Evolutionary conservation across 2,797 vertebrate genomes (phyloP).

Genomic region (Pachyuromys duprasi): DNA sequence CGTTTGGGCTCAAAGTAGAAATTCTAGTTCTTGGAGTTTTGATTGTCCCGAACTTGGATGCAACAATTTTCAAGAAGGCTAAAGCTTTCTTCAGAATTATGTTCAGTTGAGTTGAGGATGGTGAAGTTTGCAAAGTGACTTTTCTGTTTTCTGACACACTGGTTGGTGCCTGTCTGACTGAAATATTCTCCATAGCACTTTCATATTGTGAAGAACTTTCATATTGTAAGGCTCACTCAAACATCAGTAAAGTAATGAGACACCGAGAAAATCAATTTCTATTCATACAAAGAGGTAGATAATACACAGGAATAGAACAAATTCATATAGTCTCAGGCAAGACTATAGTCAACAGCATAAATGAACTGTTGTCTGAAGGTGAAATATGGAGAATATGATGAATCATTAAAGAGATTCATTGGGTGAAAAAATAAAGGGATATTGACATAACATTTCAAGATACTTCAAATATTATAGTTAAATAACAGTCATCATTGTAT

Average conservation of each 20-base stretch:
- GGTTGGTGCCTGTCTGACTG: not conserved
- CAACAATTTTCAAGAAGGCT: not conserved
- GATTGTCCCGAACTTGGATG: not conserved
- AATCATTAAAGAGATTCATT: slow-evolving; percentile 46
- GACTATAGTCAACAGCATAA: slow-evolving; percentile 6
- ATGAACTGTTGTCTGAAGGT: not conserved
- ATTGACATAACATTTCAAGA: not conserved
- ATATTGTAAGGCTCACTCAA: not conserved
- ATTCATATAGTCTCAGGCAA: not conserved
- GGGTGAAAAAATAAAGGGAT: slow-evolving; percentile 35
- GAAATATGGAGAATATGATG: not conserved
- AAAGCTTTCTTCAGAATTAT: not conserved
- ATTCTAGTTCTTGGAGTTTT: not conserved
- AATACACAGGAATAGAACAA: not conserved
- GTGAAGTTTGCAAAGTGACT: not conserved
- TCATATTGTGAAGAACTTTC: not conserved
- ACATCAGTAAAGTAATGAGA: not conserved
- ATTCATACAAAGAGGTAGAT: not conserved
- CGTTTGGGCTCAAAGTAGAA: not conserved
- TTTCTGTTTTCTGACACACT: not conserved
- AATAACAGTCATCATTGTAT: not conserved
- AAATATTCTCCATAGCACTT: slow-evolving; percentile 13
- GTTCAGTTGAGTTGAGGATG: not conserved
- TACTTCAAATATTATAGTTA: slow-evolving; percentile 5
- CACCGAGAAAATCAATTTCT: not conserved